Evolutionary conservation across 2,113 vertebrate species (phyloP).

Genomic region (Tamias sibiricus): DNA sequence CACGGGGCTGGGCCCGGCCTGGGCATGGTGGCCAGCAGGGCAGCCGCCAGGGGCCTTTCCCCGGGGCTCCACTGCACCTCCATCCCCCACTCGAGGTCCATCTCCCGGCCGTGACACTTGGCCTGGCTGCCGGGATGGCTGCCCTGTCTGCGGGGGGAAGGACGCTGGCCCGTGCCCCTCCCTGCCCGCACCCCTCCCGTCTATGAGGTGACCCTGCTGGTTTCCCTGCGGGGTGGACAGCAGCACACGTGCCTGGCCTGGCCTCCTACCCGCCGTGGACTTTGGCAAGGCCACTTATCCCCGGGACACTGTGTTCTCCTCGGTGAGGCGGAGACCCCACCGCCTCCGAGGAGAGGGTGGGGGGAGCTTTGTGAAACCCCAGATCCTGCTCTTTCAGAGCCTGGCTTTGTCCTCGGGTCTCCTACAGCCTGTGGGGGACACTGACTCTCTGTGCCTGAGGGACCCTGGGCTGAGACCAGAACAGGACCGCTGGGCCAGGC

Average conservation of each 20-base stretch:
- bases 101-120: too few relatives aligned
- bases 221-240: too few relatives aligned
- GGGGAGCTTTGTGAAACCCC: not conserved
- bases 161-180: not conserved
- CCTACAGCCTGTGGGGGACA: not conserved
- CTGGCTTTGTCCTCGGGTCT: not conserved
- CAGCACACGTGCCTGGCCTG: fast-evolving
- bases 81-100: too few relatives aligned
- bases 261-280: not conserved
- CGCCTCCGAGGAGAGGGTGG: not conserved
- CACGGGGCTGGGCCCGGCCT: not conserved
- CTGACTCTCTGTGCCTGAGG: not conserved
- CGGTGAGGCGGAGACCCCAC: too few relatives aligned
- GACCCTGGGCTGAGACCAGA: not conserved
- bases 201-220: too few relatives aligned
- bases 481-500: not conserved
- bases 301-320: not conserved
- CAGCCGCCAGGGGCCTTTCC: not conserved
- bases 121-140: too few relatives aligned
- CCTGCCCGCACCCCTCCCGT: too few relatives aligned
- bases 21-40: not conserved
- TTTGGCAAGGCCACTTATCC: fast-evolving
- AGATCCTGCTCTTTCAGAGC: not conserved
- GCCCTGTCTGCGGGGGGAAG: not conserved
- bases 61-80: not conserved